These are phyloP conservation scores for Mesodorylaimus sp. DNA, from an alignment of 2,888 invertebrate genomes.

Conservation along the genomic window DNA sequence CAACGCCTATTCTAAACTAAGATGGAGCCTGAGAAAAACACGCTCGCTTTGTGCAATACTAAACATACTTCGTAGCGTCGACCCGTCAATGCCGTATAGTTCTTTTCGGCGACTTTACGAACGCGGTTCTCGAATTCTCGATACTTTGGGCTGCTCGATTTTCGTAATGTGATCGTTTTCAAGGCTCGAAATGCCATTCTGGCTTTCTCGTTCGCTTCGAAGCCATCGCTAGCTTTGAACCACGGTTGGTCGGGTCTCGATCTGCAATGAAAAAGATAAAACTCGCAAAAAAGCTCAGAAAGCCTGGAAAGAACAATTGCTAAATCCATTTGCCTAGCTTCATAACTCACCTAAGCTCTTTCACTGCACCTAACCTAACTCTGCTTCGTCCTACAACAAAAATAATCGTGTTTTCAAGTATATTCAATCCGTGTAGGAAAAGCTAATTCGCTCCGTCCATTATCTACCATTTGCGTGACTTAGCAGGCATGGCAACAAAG, in stretches of 20 bases:
- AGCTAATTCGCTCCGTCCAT: too few species aligned
- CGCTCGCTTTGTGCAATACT: not conserved
- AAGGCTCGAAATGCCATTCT: constrained; percentile 65
- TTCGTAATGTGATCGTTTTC: constrained; percentile 62
- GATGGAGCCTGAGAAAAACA: not conserved
- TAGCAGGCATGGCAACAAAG: too few species aligned
- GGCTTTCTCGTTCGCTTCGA: constrained; percentile 61
- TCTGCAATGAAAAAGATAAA: constrained; percentile 20
- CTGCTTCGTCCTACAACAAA: too few species aligned
- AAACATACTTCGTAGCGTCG: constrained; percentile 26
- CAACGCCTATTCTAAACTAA: not conserved
- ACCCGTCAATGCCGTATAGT: constrained; percentile 22
- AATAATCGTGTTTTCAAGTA: too few species aligned
- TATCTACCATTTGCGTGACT: too few species aligned
- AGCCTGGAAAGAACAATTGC: too few species aligned
- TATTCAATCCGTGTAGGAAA: too few species aligned
- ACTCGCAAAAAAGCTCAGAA: too few species aligned
- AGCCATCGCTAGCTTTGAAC: constrained; percentile 58
- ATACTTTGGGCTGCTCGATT: constrained; percentile 47
- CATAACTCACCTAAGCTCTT: too few species aligned
- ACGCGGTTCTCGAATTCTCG: constrained; percentile 55
- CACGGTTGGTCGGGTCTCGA: constrained; percentile 49
- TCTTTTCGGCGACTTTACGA: constrained; percentile 25
- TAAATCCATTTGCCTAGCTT: too few species aligned
- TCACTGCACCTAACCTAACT: too few species aligned